Conservation (phyloP, 2,888 invertebrate species). For the Theretra japonica region DNA sequence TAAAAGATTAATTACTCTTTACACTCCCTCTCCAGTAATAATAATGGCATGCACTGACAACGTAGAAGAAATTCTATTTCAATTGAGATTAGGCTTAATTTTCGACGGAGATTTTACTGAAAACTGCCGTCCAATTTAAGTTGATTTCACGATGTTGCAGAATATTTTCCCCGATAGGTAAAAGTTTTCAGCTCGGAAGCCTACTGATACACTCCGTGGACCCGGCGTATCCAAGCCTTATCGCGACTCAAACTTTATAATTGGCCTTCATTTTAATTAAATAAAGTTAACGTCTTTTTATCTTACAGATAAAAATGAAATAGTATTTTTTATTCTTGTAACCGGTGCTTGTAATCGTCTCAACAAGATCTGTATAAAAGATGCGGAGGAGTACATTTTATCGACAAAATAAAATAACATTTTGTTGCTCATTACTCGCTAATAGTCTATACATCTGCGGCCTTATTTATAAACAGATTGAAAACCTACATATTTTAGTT, state of each 20-base stretch:
- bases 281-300: constrained; percentile 17
- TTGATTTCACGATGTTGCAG: constrained; percentile 53
- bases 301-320: constrained; percentile 4
- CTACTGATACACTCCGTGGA: constrained; percentile 34
- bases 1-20: constrained; percentile 2
- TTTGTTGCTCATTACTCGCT: no score
- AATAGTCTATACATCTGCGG: no score
- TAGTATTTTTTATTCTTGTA: background rate
- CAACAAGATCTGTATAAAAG: no score
- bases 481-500: no score
- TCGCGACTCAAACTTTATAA: constrained; percentile 40
- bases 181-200: constrained; percentile 36
- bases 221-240: constrained; percentile 37
- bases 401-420: no score
- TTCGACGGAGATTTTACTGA: constrained; percentile 20
- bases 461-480: no score
- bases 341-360: background rate
- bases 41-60: background rate
- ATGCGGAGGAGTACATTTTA: no score
- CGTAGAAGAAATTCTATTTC: background rate
- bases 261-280: constrained; percentile 41
- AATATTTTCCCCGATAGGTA: constrained; percentile 54
- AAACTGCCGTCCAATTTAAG: constrained; percentile 62
- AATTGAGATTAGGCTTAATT: background rate
- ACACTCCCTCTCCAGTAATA: background rate